These are phyloP conservation scores for Listrodromus nycthemerus DNA, from an alignment of 2,888 invertebrate genomes.

Conservation along the genomic window DNA sequence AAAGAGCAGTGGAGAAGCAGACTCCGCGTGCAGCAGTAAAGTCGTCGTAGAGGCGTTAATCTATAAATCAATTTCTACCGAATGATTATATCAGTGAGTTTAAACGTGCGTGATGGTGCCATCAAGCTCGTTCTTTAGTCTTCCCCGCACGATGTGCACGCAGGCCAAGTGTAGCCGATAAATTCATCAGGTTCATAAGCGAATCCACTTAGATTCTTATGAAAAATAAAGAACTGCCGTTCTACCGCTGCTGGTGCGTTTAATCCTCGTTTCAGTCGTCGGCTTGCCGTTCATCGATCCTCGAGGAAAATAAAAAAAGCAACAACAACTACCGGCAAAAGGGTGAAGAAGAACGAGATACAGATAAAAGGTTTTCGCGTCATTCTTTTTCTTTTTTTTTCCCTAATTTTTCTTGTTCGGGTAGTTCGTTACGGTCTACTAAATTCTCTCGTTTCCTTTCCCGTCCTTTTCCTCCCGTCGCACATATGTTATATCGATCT, in stretches of 20 bases:
- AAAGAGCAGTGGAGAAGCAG: slow-evolving; percentile 38
- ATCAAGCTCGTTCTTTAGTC: slow-evolving; percentile 28
- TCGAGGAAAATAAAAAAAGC: slow-evolving; percentile 21
- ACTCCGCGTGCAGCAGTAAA: slow-evolving; percentile 23
- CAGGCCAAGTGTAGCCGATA: slow-evolving; percentile 45
- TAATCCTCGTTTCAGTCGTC: slow-evolving; percentile 46
- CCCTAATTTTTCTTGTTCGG: slow-evolving; percentile 57
- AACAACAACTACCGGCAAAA: not conserved
- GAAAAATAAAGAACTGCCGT: slow-evolving; percentile 38
- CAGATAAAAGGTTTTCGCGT: slow-evolving; percentile 43
- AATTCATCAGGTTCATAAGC: slow-evolving; percentile 65
- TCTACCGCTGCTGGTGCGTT: slow-evolving; percentile 39
- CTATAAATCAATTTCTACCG: slow-evolving; percentile 65
- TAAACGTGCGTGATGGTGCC: slow-evolving; percentile 53
- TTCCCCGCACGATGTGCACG: not conserved
- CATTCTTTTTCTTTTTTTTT: slow-evolving; percentile 10
- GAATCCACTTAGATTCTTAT: slow-evolving; percentile 52
- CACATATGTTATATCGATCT: slow-evolving; percentile 39
- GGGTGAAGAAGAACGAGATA: slow-evolving; percentile 48
- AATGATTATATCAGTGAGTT: slow-evolving; percentile 63
- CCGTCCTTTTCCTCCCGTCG: not conserved
- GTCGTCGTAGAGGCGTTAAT: slow-evolving; percentile 57
- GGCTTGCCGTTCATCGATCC: slow-evolving; percentile 39
- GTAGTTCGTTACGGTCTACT: slow-evolving; percentile 63
- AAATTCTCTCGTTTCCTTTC: slow-evolving; percentile 56